Evolutionary conservation across 2,113 vertebrate genomes (phyloP).

Genomic region (Leucopsar rothschildi): DNA sequence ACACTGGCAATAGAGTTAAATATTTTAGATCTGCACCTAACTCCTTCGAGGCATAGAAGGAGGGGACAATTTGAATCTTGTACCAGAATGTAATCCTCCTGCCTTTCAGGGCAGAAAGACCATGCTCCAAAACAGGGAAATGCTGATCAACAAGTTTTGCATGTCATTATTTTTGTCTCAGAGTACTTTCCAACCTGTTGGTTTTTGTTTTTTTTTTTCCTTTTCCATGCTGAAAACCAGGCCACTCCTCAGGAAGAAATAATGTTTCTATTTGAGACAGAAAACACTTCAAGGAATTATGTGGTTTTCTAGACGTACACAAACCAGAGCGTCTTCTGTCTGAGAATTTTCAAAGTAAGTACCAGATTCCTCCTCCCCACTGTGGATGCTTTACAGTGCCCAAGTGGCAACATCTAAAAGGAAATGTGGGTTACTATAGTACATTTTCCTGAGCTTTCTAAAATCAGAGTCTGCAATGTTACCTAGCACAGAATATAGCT

Average conservation of each 20-base stretch:
- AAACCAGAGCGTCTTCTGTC: not conserved
- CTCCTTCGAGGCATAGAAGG: not conserved
- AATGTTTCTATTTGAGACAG: not conserved
- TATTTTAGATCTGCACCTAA: not conserved
- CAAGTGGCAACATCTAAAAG: not conserved
- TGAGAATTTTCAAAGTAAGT: not conserved
- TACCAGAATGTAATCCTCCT: not conserved
- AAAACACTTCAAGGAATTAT: not conserved
- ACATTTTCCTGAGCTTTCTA: not conserved
- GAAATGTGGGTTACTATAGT: not conserved
- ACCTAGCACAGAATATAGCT: not conserved
- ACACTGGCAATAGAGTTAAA: not conserved
- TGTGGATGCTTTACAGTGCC: not conserved
- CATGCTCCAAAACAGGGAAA: not conserved
- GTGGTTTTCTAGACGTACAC: not conserved
- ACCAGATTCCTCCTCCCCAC: not conserved
- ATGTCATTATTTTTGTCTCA: not conserved
- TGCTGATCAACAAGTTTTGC: not conserved
- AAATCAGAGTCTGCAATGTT: not conserved
- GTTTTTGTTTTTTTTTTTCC: not conserved
- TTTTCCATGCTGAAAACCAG: not conserved
- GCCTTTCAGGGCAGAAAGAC: not conserved
- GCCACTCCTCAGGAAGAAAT: not conserved
- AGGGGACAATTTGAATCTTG: fast-evolving
- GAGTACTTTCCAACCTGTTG: not conserved